phyloP scores from a whole-genome alignment of 1,140 invertebrate species.

The Leptoteleia sp. region DNA sequence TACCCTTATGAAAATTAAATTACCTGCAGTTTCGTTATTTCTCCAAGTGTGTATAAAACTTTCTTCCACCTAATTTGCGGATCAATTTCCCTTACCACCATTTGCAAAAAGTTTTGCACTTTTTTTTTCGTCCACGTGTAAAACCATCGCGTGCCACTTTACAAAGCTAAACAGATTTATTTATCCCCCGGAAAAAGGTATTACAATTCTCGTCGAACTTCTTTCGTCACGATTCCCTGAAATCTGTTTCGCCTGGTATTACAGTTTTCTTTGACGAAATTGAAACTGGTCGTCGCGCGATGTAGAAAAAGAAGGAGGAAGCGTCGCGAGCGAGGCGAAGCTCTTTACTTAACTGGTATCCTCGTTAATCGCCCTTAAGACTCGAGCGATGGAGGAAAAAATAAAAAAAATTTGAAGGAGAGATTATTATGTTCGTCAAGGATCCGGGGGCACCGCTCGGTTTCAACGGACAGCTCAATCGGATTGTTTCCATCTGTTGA shows the following conservation, averaged over 20 bases:
- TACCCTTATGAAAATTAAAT: too few species aligned
- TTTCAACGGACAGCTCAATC: constrained; percentile 62
- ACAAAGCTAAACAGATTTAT: too few species aligned
- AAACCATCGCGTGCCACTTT: too few species aligned
- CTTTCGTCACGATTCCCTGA: constrained; percentile 14
- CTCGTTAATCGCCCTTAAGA: constrained; percentile 40
- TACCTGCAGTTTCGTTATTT: too few species aligned
- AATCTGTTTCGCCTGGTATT: not conserved
- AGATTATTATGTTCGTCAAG: constrained; percentile 58
- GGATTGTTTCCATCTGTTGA: constrained; percentile 71
- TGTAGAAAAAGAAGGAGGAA: not conserved
- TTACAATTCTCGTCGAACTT: constrained; percentile 10
- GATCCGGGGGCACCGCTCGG: constrained; percentile 43
- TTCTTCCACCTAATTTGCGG: too few species aligned
- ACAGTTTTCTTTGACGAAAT: constrained; percentile 14
- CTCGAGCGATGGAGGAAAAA: constrained; percentile 31
- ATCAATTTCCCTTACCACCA: too few species aligned
- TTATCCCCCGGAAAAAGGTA: constrained; percentile 4
- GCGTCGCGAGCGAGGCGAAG: too few species aligned
- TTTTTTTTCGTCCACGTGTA: too few species aligned
- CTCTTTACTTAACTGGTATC: constrained; percentile 16
- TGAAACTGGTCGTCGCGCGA: not conserved
- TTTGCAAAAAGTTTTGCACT: too few species aligned
- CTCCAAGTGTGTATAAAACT: too few species aligned
- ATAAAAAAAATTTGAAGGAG: constrained; percentile 41